phyloP scores from a whole-genome alignment of 2,888 invertebrate species.

The Latrodectus hesperus region DNA sequence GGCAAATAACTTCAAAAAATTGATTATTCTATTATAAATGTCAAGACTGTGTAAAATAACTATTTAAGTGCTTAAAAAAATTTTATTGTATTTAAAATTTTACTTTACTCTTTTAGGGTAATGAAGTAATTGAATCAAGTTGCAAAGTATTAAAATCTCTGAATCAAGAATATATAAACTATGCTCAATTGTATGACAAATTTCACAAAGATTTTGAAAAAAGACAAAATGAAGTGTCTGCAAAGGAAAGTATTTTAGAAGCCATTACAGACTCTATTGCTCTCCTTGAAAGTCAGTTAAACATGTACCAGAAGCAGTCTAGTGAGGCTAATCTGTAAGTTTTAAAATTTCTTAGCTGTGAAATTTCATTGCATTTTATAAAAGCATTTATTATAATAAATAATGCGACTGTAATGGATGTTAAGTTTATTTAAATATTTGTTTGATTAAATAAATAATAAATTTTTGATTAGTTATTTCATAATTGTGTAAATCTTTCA shows the following conservation, averaged over 20 bases:
- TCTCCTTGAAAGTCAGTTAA: conserved; percentile 91
- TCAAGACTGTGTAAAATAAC: too few relatives aligned
- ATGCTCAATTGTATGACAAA: conserved; percentile 84
- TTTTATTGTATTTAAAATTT: not conserved
- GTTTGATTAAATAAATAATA: too few relatives aligned
- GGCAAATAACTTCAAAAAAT: too few relatives aligned
- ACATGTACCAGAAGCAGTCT: conserved; percentile 72
- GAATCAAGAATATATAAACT: conserved; percentile 82
- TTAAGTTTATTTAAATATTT: too few relatives aligned
- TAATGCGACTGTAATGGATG: too few relatives aligned
- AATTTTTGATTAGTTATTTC: too few relatives aligned
- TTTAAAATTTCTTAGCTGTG: not conserved
- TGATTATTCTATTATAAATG: too few relatives aligned
- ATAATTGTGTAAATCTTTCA: too few relatives aligned
- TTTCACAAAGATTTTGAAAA: conserved; percentile 85
- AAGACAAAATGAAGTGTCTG: conserved; percentile 85
- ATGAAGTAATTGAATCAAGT: conserved; percentile 21
- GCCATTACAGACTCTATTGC: conserved; percentile 90
- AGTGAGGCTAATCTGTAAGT: conserved; percentile 51
- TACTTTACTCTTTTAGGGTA: conserved; percentile 8
- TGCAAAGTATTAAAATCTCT: conserved; percentile 80
- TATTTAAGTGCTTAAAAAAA: too few relatives aligned
- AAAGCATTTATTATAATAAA: too few relatives aligned
- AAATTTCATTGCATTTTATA: too few relatives aligned
- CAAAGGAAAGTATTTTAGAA: conserved; percentile 88